Conservation (phyloP, 2,113 vertebrate genomes). For the Axis porcinus region DNA sequence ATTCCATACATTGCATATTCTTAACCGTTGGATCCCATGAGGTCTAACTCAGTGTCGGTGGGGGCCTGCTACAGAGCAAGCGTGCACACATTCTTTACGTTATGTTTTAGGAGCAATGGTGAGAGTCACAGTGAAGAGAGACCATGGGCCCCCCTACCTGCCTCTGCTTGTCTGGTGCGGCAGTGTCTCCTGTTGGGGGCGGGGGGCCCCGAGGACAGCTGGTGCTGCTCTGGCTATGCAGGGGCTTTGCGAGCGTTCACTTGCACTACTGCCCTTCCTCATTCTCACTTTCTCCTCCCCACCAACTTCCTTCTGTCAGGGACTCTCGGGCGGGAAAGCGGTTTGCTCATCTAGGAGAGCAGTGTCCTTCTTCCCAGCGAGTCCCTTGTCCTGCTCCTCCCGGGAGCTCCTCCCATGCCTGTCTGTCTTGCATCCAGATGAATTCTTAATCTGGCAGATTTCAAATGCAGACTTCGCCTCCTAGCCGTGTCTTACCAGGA, state of each 20-base stretch:
- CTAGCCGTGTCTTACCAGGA: neutral
- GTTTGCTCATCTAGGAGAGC: neutral
- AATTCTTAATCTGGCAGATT: neutral
- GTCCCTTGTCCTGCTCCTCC: neutral
- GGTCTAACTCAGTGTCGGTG: neutral
- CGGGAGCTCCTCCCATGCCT: neutral
- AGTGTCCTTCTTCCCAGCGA: neutral
- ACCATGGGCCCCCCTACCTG: neutral
- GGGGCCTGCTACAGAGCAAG: neutral
- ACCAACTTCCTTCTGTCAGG: neutral
- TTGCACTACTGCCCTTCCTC: neutral
- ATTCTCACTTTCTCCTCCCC: neutral
- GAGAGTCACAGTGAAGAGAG: neutral
- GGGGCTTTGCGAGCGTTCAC: neutral
- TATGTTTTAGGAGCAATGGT: neutral
- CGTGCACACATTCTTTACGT: neutral
- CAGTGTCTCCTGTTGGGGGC: neutral
- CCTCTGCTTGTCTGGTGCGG: neutral
- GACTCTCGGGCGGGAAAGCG: neutral
- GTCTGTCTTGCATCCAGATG: neutral
- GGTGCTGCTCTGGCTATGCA: neutral
- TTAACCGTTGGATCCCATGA: neutral
- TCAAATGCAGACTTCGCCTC: neutral
- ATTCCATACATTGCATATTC: neutral
- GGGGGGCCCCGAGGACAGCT: accelerated